These are phyloP conservation scores for Thelaira solivaga DNA, from an alignment of 2,888 invertebrate species.

Conservation along the genomic window DNA sequence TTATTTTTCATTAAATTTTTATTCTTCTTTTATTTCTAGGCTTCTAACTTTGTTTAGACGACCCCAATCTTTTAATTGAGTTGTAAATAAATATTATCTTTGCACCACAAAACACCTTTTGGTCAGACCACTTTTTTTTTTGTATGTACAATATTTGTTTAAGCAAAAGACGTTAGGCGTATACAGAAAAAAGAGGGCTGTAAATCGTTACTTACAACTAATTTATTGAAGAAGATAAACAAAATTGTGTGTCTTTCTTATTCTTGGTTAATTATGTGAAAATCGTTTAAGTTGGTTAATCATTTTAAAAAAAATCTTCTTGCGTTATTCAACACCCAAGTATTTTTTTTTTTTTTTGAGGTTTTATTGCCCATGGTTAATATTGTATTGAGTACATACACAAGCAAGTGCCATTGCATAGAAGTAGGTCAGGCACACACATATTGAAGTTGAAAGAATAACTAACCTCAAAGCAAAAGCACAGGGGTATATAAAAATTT, in stretches of 20 bases:
- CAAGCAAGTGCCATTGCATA: not conserved
- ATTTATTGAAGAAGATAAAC: not conserved
- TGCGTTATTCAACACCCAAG: constrained; percentile 5
- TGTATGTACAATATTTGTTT: not conserved
- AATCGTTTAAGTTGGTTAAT: not conserved
- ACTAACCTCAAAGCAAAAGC: no score
- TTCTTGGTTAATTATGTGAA: not conserved
- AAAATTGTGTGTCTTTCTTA: not conserved
- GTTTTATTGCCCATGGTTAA: no score
- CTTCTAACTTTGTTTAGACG: no score
- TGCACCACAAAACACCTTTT: not conserved
- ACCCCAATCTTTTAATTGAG: not conserved
- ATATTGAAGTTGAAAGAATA: no score
- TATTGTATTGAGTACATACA: not conserved
- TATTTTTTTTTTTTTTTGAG: not conserved
- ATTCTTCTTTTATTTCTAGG: not conserved
- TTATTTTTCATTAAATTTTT: no score
- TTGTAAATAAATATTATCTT: not conserved
- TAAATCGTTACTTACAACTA: not conserved
- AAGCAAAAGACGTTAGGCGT: not conserved
- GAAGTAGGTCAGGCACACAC: not conserved
- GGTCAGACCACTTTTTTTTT: not conserved
- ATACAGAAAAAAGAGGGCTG: not conserved
- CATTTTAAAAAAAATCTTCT: not conserved
- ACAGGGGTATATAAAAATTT: no score